Evolutionary conservation across 2,113 vertebrate genomes (phyloP), one percentile per base, ranked within the genome.

Genomic region (Ptychochromis oligacanthus): DNA sequence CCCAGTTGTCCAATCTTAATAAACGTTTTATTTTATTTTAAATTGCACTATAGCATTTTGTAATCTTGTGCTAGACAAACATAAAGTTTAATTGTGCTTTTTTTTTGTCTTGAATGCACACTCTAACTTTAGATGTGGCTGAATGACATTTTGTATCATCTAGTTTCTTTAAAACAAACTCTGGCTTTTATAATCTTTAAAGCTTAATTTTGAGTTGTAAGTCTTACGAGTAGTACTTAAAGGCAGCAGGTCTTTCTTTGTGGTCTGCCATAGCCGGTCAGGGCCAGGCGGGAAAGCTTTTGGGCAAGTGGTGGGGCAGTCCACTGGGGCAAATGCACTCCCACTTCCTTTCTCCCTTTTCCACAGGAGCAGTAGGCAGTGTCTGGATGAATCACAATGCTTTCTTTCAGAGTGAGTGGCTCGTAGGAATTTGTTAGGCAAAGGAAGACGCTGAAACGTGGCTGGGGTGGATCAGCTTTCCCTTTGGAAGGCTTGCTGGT

Each of bases 381-480:
- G 82, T 89, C 82, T 61, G 56, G 85, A 84, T 77, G 87, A 87
- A 89, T 83, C 74, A 96, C 96, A 96, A 96, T 90, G 92, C 88
- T 18, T 58, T 77, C 95, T 94, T 96, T 96, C 93, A 96, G 81
- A 88, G 62, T 78, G 80, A 80, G 76, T 88, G 89, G 91, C 93
- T 94, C 52, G 88, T 92, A 89, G 94, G 89, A 95, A 94, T 95
- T 91, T 90, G 86, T 94, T 72, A 80, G 89, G 85, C 80, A 80
- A 90, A 83, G 90, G 88, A 89, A 90, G 89, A 92, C 14, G 75
- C 80, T 82, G 87, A 91, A 89, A 94, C 77, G 90, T 92, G 88
- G 90, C 89, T 88, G 17, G 75, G 87, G 81, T 65, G 87, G 89
- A 90, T 93, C 88, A 40, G 58, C 86, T 93, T 93, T 88, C 88